These are phyloP conservation scores for Amblyteles armatorius DNA, from an alignment of 2,888 invertebrate genomes.

Conservation along the genomic window DNA sequence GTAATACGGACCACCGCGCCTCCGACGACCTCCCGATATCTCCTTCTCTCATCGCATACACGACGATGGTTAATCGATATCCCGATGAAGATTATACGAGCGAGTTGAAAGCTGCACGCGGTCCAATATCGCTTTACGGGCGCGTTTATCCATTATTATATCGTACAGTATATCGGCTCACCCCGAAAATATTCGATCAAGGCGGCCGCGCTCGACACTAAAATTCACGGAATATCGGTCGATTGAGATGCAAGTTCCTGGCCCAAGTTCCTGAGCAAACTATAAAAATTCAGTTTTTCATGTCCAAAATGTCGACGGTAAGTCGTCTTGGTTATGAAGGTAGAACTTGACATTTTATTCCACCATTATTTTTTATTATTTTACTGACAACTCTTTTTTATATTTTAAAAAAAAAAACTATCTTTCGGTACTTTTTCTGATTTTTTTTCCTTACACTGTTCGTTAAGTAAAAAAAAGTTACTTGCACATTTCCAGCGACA, in stretches of 20 bases:
- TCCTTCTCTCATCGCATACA: conserved; percentile 7
- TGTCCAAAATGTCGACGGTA: background rate
- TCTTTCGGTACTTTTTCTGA: no score
- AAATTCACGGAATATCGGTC: conserved; percentile 8
- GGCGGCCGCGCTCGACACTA: background rate
- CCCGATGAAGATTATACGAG: conserved; percentile 39
- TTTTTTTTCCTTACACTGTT: no score
- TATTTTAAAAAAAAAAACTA: no score
- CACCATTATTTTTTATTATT: no score
- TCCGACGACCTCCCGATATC: background rate
- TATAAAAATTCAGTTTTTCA: conserved; percentile 3
- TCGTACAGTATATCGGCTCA: conserved; percentile 7
- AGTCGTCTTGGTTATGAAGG: background rate
- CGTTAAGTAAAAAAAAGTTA: background rate
- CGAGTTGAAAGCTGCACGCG: conserved; percentile 21
- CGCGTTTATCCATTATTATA: conserved; percentile 5
- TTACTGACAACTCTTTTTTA: no score
- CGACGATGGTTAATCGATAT: conserved; percentile 50
- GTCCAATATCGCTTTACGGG: conserved; percentile 29
- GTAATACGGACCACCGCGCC: background rate
- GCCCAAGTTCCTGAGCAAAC: background rate
- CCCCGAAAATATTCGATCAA: conserved; percentile 29
- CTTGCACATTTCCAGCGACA: background rate
- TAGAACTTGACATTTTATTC: background rate
- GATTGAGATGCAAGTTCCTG: background rate